Base-by-base conservation (phyloP, 2,797 vertebrate genomes). In the Nannoperca obscura region DNA sequence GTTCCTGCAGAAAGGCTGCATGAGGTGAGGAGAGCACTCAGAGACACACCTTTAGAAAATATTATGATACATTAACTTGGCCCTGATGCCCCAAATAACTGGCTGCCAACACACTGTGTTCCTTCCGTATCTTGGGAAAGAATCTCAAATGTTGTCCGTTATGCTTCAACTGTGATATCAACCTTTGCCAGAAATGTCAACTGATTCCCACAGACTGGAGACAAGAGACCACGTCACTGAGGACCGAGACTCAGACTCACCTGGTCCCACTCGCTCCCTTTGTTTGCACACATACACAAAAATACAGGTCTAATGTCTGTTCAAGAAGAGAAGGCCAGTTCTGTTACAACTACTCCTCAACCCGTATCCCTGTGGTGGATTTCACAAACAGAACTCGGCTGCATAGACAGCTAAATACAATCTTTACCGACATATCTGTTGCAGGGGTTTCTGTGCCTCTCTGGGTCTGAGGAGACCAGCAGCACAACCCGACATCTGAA, bases 41-140 rank as follows among this genome's bases (percentile, higher is more conserved):
- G 27, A 86, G 90, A 93, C 92, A 93, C 92, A 90, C 93, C 92
- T 94, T 94, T 90, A 78, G 81, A 91, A 92, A 94, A 94, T 93
- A 94, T 94, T 92, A 87, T 90, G 76, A 90, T 84, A 86, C 82
- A 78, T 89, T 88, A 73, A 86, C 84, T 84, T 71, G 60, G 83
- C 65, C 76, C 85, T 17, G 44, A 64, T 78, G 76, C 87, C 64
- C 75, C 87, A 88, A 92, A 87, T 73, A 89, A 89, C 81, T 68
- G 71, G 60, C 61, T 74, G 78, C 55, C 79, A 78, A 85, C 60
- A 74, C 72, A 53, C n/a, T 75, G 42, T 69, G 71, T 71, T 83
- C 54, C 81, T 62, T 79, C 19, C n/a, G 69, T 75, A 68, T 82
- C 75, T 74, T 71, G 71, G 77, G 75, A 89, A 87, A 73, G 64